A percentile compares a stretch with the other conserved stretches of the same genome.
These are phyloP conservation scores for Phylloscopus collybita DNA, from an alignment of 2,797 vertebrate species.

Conservation along the genomic window DNA sequence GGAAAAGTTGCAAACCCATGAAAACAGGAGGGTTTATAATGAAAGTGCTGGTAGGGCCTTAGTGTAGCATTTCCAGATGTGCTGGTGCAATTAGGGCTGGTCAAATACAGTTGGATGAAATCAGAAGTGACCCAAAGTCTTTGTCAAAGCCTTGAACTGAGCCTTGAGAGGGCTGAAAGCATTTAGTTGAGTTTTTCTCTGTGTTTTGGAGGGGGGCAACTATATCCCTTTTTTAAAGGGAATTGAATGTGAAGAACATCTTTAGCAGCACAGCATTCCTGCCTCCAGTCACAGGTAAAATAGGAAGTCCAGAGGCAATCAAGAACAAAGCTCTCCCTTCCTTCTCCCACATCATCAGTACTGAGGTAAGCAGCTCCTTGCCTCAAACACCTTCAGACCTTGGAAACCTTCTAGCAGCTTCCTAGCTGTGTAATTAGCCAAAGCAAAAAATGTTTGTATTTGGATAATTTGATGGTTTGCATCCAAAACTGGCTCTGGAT, in stretches of 20 bases:
- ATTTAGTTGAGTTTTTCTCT: not conserved
- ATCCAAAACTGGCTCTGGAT: not conserved
- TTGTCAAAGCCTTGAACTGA: slow-evolving; percentile 16
- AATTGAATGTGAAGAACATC: not conserved
- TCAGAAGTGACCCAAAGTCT: slow-evolving; percentile 30
- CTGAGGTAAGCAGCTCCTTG: not conserved
- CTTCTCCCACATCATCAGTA: not conserved
- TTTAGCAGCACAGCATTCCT: not conserved
- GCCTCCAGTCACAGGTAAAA: not conserved
- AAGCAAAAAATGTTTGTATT: not conserved
- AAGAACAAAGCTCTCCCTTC: not conserved
- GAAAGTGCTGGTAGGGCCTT: slow-evolving; percentile 30
- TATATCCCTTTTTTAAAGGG: not conserved
- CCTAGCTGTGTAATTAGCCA: not conserved
- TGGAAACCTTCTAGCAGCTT: not conserved
- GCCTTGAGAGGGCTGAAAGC: not conserved
- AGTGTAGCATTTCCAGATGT: slow-evolving; percentile 68
- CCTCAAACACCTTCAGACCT: not conserved
- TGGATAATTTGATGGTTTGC: not conserved
- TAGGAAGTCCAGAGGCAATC: not conserved
- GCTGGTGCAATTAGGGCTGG: slow-evolving; percentile 32
- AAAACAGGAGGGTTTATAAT: slow-evolving; percentile 41
- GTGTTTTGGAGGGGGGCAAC: not conserved
- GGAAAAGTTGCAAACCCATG: slow-evolving; percentile 38
- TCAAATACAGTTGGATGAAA: slow-evolving; percentile 35